Evolutionary conservation across 2,888 invertebrate genomes (phyloP), one percentile per base, ranked within the genome.

Genomic region (Byasa hedistus): DNA sequence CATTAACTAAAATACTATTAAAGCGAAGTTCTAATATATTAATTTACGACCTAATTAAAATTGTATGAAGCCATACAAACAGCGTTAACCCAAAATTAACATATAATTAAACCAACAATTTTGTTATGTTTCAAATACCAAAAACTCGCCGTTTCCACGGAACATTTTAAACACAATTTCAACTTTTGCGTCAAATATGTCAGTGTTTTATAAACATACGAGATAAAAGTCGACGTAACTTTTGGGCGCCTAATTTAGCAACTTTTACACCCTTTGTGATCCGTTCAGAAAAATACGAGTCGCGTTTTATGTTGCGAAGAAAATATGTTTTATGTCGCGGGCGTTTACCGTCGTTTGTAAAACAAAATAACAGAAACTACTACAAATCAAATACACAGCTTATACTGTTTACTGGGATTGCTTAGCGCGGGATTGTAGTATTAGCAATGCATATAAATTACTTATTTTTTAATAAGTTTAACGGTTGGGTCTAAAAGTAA

Each of bases 191-290:
- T 63, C 56, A 66, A 63, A 66, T 66, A 58, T 59, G 66, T 63
- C 62, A 63, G 48, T 63, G 59, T 66, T 66, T 66, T 66, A 66
- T 56, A 63, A 62, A 63, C 59, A 66, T 32, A 56, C 32, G 54
- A 62, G 62, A 66, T 59, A 63, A 57, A 66, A 66, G 55, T 59
- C 59, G 62, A 55, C 63, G 66, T 70, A 68, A 70, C 70, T 68
- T 70, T 70, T 55, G 70, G 68, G 66, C 60, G 65, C 62, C 70
- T 70, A 68, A 70, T 70, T 69, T 63, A 23, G 68, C 39, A 66
- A 68, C 63, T 68, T 69, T 66, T 60, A 59, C 52, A 57, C 62
- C 66, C 63, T 66, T 66, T 59, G 59, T 63, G 66, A 63, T 63
- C n/a, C 66, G 66, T 63, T 68, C 65, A 66, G 64, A 65, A 66